Percentiles rank a stretch among this genome's conserved stretches.
Conservation (phyloP, 2,888 invertebrate genomes). For the Idaea aversata region DNA sequence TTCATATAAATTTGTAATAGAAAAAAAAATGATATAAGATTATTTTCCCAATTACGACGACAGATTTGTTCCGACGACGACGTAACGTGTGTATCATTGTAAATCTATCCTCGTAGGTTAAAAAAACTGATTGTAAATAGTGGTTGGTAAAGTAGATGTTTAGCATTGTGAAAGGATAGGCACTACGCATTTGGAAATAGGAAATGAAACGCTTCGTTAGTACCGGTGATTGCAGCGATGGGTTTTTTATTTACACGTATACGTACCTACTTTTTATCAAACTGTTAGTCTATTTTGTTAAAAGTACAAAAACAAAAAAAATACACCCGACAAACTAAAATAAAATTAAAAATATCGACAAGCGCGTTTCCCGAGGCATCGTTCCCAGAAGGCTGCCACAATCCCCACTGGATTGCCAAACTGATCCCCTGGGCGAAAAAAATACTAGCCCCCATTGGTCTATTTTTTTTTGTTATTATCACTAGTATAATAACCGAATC, state of each 20-base stretch:
- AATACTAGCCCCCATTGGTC: no score
- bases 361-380: no score
- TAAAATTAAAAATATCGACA: no score
- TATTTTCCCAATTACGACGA: neutral
- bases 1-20: no score
- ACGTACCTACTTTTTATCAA: neutral
- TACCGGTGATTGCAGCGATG: neutral
- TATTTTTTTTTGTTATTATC: no score
- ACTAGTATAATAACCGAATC: no score
- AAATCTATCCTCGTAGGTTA: neutral
- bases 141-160: neutral
- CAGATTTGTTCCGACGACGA: neutral
- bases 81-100: neutral
- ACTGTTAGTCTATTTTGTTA: no score
- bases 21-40: neutral
- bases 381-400: no score
- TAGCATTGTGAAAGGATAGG: neutral
- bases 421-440: no score
- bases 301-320: no score
- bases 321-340: no score
- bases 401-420: no score
- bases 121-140: neutral
- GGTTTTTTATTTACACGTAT: neutral
- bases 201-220: neutral
- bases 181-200: slow-evolving; percentile 1